Conservation (phyloP, 2,797 vertebrate genomes). For the Sebastes variabilis region DNA sequence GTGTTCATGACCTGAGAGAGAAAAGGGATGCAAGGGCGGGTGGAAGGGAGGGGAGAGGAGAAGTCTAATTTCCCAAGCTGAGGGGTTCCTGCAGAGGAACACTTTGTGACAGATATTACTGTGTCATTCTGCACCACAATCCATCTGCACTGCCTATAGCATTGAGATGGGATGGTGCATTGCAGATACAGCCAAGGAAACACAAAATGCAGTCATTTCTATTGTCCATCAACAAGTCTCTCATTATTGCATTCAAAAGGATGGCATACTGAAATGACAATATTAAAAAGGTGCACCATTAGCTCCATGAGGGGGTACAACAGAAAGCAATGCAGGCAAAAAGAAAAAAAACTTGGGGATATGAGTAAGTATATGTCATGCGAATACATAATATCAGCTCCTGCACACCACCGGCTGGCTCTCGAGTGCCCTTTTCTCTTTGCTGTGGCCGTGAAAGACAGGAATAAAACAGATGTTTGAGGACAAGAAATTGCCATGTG, state of each 20-base stretch:
- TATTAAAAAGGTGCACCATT: not conserved
- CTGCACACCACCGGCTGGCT: slow-evolving; percentile 7
- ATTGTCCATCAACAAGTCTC: slow-evolving; percentile 65
- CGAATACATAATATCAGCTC: slow-evolving; percentile 29
- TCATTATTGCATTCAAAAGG: not conserved
- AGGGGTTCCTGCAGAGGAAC: slow-evolving; percentile 66
- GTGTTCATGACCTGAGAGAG: slow-evolving; percentile 40
- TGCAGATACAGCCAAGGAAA: slow-evolving; percentile 75
- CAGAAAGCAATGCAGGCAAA: slow-evolving; percentile 20
- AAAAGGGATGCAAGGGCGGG: slow-evolving; percentile 9
- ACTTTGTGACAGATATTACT: slow-evolving; percentile 71
- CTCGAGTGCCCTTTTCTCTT: slow-evolving; percentile 12
- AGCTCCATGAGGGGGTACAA: not conserved
- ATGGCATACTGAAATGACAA: not conserved
- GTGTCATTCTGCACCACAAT: slow-evolving; percentile 79
- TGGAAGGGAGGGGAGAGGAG: not conserved
- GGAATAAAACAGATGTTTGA: slow-evolving; percentile 28
- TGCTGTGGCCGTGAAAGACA: slow-evolving; percentile 19
- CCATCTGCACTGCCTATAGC: slow-evolving; percentile 71
- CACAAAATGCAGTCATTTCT: slow-evolving; percentile 50
- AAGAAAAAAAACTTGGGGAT: not conserved
- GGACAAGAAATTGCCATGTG: slow-evolving; percentile 24
- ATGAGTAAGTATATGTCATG: slow-evolving; percentile 10
- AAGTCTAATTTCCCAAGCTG: slow-evolving; percentile 56
- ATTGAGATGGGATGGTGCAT: slow-evolving; percentile 75